These are phyloP conservation scores for Dipus sagitta DNA, from an alignment of 2,797 vertebrate genomes.

Conservation along the genomic window DNA sequence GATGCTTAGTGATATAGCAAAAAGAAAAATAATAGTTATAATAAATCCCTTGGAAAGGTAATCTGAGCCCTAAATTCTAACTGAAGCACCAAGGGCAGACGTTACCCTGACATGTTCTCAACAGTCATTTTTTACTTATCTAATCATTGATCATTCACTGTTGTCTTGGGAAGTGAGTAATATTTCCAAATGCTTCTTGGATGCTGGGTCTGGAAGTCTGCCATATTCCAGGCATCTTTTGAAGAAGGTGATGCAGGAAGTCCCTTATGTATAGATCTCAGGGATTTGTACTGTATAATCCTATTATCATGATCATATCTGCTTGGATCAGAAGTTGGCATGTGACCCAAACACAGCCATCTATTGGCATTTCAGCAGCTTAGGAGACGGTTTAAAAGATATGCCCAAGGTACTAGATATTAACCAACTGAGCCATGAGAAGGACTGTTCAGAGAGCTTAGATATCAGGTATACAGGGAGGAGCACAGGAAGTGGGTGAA, in stretches of 20 bases:
- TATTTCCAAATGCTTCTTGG: conserved; percentile 13
- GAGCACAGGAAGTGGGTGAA: not conserved
- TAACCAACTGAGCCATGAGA: not conserved
- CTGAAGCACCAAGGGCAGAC: not conserved
- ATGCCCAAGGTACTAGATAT: not conserved
- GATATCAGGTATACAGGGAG: not conserved
- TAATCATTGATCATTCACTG: not conserved
- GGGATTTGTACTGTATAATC: not conserved
- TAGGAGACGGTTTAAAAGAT: not conserved
- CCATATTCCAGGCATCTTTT: not conserved
- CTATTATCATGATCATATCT: not conserved
- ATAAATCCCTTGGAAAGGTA: not conserved
- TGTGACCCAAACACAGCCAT: not conserved
- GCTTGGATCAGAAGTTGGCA: conserved; percentile 25
- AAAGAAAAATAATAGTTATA: not conserved
- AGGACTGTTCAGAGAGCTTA: not conserved
- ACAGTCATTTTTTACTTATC: not conserved
- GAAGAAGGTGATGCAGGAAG: not conserved
- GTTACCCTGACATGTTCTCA: not conserved
- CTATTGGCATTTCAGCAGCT: not conserved
- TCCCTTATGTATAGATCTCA: not conserved
- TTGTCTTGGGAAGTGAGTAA: not conserved
- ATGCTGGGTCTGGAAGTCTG: not conserved
- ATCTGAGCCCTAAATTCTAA: not conserved
- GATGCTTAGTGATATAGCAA: not conserved